Conservation (phyloP, 2,888 invertebrate species). For the Ommatoiulus sabulosus region DNA sequence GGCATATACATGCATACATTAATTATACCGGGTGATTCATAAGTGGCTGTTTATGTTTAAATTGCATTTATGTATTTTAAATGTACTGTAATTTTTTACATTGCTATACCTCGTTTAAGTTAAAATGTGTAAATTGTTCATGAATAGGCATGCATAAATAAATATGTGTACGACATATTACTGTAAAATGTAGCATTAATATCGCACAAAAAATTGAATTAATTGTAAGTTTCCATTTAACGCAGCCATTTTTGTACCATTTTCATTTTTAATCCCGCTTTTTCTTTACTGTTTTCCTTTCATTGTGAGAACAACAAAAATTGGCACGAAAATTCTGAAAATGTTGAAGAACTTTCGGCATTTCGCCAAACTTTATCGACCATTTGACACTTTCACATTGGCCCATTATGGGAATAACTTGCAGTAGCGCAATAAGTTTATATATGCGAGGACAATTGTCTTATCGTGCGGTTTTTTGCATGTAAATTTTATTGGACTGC, state of each 20-base stretch:
- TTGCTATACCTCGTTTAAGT: too few species aligned
- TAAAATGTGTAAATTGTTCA: too few species aligned
- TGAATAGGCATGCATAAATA: too few species aligned
- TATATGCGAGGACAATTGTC: slow-evolving; percentile 5
- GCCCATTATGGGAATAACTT: slow-evolving; percentile 15
- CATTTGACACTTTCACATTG: slow-evolving; percentile 33
- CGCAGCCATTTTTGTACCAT: neutral
- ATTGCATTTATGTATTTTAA: too few species aligned
- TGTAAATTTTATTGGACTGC: slow-evolving; percentile 38
- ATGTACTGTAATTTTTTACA: too few species aligned
- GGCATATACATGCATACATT: too few species aligned
- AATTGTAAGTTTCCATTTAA: too few species aligned
- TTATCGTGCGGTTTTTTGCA: slow-evolving; percentile 21
- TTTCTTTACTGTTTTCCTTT: neutral
- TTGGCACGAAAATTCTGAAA: neutral
- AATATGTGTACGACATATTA: too few species aligned
- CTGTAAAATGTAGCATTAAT: too few species aligned
- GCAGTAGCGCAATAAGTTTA: neutral
- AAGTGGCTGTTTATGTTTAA: too few species aligned
- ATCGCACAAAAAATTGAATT: too few species aligned
- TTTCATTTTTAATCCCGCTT: neutral
- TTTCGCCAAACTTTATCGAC: slow-evolving; percentile 48
- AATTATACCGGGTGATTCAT: too few species aligned
- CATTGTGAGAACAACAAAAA: neutral
- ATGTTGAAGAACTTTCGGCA: slow-evolving; percentile 7